Percentiles rank a stretch among this genome's conserved stretches.
These are phyloP conservation scores for Metellina segmentata DNA, from an alignment of 2,888 invertebrate genomes.

Conservation along the genomic window DNA sequence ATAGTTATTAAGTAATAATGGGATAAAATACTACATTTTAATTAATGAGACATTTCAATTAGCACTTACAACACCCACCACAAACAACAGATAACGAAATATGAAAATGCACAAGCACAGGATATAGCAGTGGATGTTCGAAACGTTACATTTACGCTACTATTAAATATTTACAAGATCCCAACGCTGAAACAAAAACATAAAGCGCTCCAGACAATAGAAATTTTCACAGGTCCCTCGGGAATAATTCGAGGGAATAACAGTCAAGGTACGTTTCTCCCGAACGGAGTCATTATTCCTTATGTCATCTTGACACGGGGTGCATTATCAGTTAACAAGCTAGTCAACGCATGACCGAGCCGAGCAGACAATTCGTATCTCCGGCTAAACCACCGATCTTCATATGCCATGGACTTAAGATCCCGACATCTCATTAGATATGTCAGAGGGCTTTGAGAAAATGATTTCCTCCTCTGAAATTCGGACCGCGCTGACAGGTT, in stretches of 20 bases:
- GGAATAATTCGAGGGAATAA: constrained; percentile 1
- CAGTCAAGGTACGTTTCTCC: not conserved
- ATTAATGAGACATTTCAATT: too few species aligned
- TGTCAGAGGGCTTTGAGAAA: constrained; percentile 50
- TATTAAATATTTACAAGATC: too few species aligned
- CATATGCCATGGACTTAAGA: constrained; percentile 38
- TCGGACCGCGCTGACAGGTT: constrained; percentile 35
- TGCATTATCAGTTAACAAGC: constrained; percentile 56
- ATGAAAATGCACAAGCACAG: too few species aligned
- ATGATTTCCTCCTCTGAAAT: constrained; percentile 35
- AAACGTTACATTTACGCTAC: too few species aligned
- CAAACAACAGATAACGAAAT: too few species aligned
- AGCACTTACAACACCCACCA: too few species aligned
- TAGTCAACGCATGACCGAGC: constrained; percentile 21
- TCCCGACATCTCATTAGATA: constrained; percentile 59
- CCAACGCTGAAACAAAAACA: too few species aligned
- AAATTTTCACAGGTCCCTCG: not conserved
- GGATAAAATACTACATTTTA: too few species aligned
- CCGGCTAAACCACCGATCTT: constrained; percentile 36
- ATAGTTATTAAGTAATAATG: too few species aligned
- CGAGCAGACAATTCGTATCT: not conserved
- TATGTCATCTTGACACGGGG: constrained; percentile 17
- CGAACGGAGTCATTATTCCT: not conserved
- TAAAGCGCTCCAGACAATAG: not conserved
- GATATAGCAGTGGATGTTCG: too few species aligned